Evolutionary conservation across 2,113 vertebrate genomes (phyloP), one percentile per base, ranked within the genome.

Genomic region (Mastomys coucha): DNA sequence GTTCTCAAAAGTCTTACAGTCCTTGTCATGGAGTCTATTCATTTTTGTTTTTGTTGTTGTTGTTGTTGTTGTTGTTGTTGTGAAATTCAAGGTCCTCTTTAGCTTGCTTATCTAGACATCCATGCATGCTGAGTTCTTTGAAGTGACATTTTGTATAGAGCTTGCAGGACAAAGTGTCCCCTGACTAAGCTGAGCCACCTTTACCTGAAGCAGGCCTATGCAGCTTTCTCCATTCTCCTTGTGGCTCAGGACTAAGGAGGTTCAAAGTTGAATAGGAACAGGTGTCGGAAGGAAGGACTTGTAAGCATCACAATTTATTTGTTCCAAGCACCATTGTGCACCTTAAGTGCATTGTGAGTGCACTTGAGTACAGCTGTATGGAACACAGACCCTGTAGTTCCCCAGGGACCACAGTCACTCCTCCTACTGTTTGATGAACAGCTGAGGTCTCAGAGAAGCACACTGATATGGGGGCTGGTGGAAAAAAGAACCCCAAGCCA

Each of bases 401-500:
- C 28, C 33, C 49, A 65, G 8, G 0, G 67, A 10, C n/a, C 8
- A 58, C 12, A 22, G 69, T 14, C 22, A 39, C 93, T 88, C 56
- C 42, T 90, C 88, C 0, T 73, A 88, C 88, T 72, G 4, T 22
- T 39, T 73, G 73, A 0, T 12, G n/a, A 73, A 86, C 86, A 91
- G 76, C 10, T 9, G 93, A 81, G 53, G 91, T 91, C 89, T 92
- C 73, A 42, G 73, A 36, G 19, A 10, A 56, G 91, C 77, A 93
- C 87, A 73, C 3, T 69, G 76, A 94, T 67, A 72, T 9, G 16
- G 58, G 58, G 58, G 39, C 39, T 53, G 91, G 17, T 78, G 33
- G 86, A 39, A 85, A 85, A 95, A 76, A 67, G 76, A 82, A 58
- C 51, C 51, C 81, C 11, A 2, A n/a, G 19, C 45, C 22, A 4